Base-by-base conservation (phyloP, 1,140 invertebrate genomes). In the Panulirus ornatus region DNA sequence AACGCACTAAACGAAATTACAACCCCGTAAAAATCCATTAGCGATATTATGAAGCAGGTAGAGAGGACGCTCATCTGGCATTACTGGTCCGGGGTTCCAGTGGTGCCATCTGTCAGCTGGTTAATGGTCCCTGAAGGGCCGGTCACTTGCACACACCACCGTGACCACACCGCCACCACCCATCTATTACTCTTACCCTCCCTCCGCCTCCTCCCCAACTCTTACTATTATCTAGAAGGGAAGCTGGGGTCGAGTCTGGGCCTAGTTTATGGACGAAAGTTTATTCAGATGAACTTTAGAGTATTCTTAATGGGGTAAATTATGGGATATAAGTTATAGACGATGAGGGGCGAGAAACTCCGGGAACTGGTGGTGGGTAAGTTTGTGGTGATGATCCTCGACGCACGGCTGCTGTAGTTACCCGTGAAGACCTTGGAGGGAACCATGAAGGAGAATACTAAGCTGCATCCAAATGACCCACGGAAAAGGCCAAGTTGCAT, bases 111-210 rank as follows among this genome's bases (percentile, higher is more conserved):
- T 89, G 88, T 89, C 88, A 89, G 88, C 66, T 42, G 47, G 63
- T 83, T 89, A 89, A 89, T 89, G 88, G 88, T 58, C 88, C 88
- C 71, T 89, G 88, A 89, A 89, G 88, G 38, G 36, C 44, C 79
- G 88, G 88, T 89, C 88, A 89, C 88, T 89, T 89, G 88, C 88
- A 89, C 88, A 89, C 88, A 81, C 85, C 85, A 83, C 79, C 81
- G 88, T 89, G 88, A 83, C 88, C 88, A 89, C 87, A 36, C 79
- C n/a, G 34, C 85, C 85, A 88, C 76, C 85, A 79, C 76, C 54
- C 54, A 70, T 66, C 85, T 81, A 88, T 70, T 70, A 78, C 85
- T 58, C 38, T 36, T 81, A 36, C 27, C 22, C 78, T 81, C 34
- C 78, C 78, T 51, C 3, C 36, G 16, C n/a, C 78, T 27, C 42